Evolutionary conservation across 2,888 invertebrate genomes (phyloP), one percentile per base, ranked within the genome.

Genomic region (Allygus modestus): DNA sequence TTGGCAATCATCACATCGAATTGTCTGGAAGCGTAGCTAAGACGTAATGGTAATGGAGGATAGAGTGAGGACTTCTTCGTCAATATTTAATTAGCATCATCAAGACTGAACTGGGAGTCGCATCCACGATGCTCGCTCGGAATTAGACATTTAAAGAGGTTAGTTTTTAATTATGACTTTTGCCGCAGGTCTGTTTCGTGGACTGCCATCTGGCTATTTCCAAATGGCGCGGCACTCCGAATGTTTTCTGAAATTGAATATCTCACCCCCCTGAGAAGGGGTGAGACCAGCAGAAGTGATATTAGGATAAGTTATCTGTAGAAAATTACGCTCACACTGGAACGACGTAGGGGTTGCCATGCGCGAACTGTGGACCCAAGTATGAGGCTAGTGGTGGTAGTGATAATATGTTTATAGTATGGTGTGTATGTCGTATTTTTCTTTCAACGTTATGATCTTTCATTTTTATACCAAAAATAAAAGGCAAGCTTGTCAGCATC

Each of bases 111-210:
- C n/a, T n/a, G n/a, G n/a, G 58, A 58, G 58, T 31, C 71, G 2
- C 41, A 31, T 15, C 71, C 41, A 23, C 37, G 37, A 33, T 43
- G 20, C 41, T 41, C 20, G 20, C 43, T 37, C 73, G 23, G 41
- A 43, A 73, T 77, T 77, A 77, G 46, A 46, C 51, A 51, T 51
- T 73, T 51, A 77, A 51, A 28, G 43, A 75, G 77, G 77, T 77
- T 77, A 77, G 26, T 28, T 77, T 77, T 77, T 79, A 79, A 79
- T 79, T 79, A 79, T 28, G 58, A 79, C 51, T 79, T 28, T 51
- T 58, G 79, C 28, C 31, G 77, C 41, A 77, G 51, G 77, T 51
- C 77, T 51, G 51, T 43, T 46, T 77, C 31, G 31, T n/a, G 41
- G 43, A 26, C 73, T 26, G 77, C 77, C 46, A 51, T 1, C 28